These are phyloP conservation scores for Drosophila monieri DNA, from an alignment of 2,888 invertebrate species.

Conservation along the genomic window DNA sequence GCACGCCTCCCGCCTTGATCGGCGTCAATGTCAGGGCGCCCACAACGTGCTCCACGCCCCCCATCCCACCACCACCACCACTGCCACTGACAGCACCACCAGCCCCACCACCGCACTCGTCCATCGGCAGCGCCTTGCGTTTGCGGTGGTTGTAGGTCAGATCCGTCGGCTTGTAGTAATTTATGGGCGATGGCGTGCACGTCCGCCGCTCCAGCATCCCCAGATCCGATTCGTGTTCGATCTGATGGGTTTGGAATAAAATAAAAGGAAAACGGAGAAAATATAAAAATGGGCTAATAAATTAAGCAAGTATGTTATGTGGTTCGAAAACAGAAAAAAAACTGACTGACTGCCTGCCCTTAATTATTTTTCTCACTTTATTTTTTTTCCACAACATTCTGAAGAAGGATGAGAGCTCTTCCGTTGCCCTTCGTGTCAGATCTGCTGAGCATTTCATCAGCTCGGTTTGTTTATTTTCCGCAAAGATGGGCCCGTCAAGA, in stretches of 20 bases:
- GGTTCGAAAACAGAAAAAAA: not conserved
- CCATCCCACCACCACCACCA: constrained; percentile 47
- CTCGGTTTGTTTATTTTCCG: constrained; percentile 12
- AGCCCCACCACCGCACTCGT: constrained; percentile 43
- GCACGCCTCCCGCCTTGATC: constrained; percentile 53
- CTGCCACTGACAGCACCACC: constrained; percentile 18
- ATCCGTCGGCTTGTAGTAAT: constrained; percentile 76
- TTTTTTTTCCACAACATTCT: not conserved
- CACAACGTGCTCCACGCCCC: constrained; percentile 60
- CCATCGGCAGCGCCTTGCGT: constrained; percentile 67
- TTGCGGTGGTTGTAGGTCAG: constrained; percentile 72
- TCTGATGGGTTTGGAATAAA: constrained; percentile 49
- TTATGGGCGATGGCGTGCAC: constrained; percentile 75
- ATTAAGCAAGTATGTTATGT: constrained; percentile 10
- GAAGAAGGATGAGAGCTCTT: constrained; percentile 4
- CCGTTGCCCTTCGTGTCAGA: constrained; percentile 2
- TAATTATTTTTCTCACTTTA: not conserved
- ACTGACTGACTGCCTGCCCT: not conserved
- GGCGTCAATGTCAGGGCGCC: constrained; percentile 70
- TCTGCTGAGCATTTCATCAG: constrained; percentile 25
- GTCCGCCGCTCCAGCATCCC: constrained; percentile 66
- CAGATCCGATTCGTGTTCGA: constrained; percentile 76
- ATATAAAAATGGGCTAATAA: constrained; percentile 2
- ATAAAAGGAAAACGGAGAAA: not conserved
- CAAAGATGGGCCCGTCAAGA: constrained; percentile 34